Evolutionary conservation across 2,888 invertebrate species (phyloP), one percentile per base, ranked within the genome.

Genomic region (Cyclophora albipunctata): DNA sequence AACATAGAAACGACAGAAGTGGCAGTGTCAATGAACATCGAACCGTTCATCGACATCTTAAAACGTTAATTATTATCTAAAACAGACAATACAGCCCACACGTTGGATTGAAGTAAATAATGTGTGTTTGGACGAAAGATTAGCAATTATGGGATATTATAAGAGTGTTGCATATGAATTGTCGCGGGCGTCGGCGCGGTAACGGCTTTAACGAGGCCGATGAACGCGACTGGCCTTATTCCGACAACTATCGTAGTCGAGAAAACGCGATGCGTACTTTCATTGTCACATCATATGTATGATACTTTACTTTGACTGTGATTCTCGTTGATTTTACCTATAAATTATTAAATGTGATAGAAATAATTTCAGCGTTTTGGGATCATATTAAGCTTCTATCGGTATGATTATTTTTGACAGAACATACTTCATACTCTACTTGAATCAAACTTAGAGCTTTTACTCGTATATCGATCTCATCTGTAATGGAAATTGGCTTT

Each of bases 191-290:
- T 47, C 53, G 55, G 54, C 66, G 64, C 71, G 65, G 76, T 83
- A 84, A 83, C 82, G 84, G 81, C 78, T 37, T 71, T 71, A 81
- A 75, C 75, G 83, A 75, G 87, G 87, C 83, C 87, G 84, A 75
- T 85, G 86, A 84, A 86, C 86, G 84, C 80, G 50, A 68, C 76
- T 84, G 86, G 86, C 87, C 87, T 86, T 84, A 84, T 86, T 88
- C 76, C 71, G 67, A 70, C 69, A 82, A 84, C 82, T 83, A 84
- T 84, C 79, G 84, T 84, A 78, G 75, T 73, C 80, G 80, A 84
- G 84, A 85, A 43, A 82, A 86, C 74, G 75, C 77, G 71, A 67
- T 68, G 70, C 75, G 79, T 81, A 86, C 87, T 87, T 85, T 86
- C 86, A 85, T 87, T 86, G 87, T 85, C 87, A 82, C 80, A 82